Evolutionary conservation across 2,888 invertebrate species (phyloP), one percentile per base, ranked within the genome.

Genomic region (Nasonovia ribisnigri): DNA sequence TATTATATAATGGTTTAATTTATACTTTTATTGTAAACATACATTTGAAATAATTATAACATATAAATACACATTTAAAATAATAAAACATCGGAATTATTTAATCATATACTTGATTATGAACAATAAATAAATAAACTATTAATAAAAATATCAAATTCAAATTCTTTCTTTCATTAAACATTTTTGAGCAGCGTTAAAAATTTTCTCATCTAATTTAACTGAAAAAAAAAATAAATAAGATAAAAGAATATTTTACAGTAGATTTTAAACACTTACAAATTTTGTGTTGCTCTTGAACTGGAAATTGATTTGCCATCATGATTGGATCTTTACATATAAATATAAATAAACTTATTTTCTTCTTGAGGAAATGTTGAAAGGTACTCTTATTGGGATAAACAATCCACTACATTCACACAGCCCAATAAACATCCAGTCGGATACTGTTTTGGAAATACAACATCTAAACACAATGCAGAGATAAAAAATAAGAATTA

Each of bases 281-380:
- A 95, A 99, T 98, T 96, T 99, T 99, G 95, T 98, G 98, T 95
- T 98, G 97, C 86, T 99, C 99, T 95, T 97, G 97, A 95, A 99
- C 97, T 0, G 99, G 99, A 95, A 99, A 98, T 95, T 98, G 97
- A n/a, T 99, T 96, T 0, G 97, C 97, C 95, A 99, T 96, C 95
- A 98, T 97, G 95, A 97, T 96, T 1, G 98, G 97, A 96, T 98
- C 97, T 48, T 98, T 97, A 95, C 99, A 99, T 93, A 99, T 97
- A 95, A 99, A 98, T 91, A 99, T 98, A 96, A 97, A 99, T 0
- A 99, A 98, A 95, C 98, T 98, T 90, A 94, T 97, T 97, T 96
- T 99, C 99, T 0, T 98, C 98, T 24, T 97, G 96, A 0, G 98
- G 98, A 96, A 97, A 98, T 95, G 96, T 96, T 95, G 97, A 97